phyloP scores from a whole-genome alignment of 2,797 vertebrate species.

The Acipenser transmontanus region DNA sequence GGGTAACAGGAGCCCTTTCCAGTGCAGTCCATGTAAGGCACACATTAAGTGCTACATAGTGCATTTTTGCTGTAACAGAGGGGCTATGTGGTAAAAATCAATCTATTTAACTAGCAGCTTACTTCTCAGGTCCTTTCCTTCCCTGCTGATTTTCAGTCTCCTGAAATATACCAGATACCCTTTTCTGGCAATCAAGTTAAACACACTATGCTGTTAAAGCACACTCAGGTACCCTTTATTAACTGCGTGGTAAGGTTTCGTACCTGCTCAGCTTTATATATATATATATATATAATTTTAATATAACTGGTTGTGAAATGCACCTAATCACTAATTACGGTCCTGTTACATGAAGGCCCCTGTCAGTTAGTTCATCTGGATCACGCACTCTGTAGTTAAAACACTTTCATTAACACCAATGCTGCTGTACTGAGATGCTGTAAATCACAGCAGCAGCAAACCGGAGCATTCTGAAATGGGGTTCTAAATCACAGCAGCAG shows the following conservation, averaged over 20 bases:
- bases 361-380: no score
- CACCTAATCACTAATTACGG: background rate
- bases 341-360: no score
- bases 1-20: background rate
- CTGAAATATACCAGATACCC: constrained; percentile 13
- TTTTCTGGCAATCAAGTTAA: background rate
- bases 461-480: no score
- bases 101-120: background rate
- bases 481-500: no score
- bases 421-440: no score
- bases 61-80: constrained; percentile 10
- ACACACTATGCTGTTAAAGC: background rate
- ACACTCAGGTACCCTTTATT: constrained; percentile 8
- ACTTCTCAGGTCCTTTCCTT: constrained; percentile 9
- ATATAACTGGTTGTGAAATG: background rate
- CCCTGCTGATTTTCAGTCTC: constrained; percentile 7
- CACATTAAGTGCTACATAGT: constrained; percentile 3
- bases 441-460: no score
- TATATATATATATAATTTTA: no score
- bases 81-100: constrained; percentile 12
- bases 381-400: no score
- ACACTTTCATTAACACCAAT: no score
- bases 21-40: background rate
- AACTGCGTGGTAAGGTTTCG: background rate
- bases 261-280: background rate